Percentiles rank a stretch among this genome's conserved stretches.
These are phyloP conservation scores for Actenoides lindsayi DNA, from an alignment of 2,113 vertebrate genomes.

Conservation along the genomic window DNA sequence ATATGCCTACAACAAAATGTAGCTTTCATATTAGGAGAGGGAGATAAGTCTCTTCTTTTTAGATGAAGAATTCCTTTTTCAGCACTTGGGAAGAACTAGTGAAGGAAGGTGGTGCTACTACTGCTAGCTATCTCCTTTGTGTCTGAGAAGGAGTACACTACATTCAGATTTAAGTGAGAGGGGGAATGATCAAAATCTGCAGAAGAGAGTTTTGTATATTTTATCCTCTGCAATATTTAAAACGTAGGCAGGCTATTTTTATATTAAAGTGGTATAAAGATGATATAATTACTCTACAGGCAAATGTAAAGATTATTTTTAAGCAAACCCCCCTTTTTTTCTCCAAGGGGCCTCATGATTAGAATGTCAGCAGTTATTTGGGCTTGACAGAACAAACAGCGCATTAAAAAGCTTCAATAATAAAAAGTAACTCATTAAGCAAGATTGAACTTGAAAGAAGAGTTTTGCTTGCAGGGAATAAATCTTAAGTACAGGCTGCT, in stretches of 20 bases:
- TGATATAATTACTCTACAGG: not conserved
- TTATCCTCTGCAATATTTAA: not conserved
- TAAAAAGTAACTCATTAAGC: conserved; percentile 60
- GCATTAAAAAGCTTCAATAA: conserved; percentile 28
- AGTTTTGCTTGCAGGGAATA: conserved; percentile 33
- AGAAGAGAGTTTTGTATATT: not conserved
- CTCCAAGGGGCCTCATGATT: not conserved
- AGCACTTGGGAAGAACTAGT: not conserved
- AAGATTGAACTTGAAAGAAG: conserved; percentile 57
- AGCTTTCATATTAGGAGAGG: not conserved
- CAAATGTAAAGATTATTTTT: conserved; percentile 17
- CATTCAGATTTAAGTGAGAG: not conserved
- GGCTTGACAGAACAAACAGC: conserved; percentile 59
- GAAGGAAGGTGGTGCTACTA: not conserved
- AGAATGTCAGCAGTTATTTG: conserved; percentile 60
- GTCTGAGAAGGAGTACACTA: not conserved
- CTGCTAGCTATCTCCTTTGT: not conserved
- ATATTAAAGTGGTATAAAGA: not conserved
- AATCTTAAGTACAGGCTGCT: not conserved
- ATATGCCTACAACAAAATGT: not conserved
- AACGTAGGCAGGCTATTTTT: conserved; percentile 8
- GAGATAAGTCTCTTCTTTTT: not conserved
- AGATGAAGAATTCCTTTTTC: not conserved
- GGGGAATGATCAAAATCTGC: not conserved
- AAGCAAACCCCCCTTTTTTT: not conserved